Evolutionary conservation across 2,888 invertebrate genomes (phyloP), one percentile per base, ranked within the genome.

Genomic region (Agrilus biguttatus): DNA sequence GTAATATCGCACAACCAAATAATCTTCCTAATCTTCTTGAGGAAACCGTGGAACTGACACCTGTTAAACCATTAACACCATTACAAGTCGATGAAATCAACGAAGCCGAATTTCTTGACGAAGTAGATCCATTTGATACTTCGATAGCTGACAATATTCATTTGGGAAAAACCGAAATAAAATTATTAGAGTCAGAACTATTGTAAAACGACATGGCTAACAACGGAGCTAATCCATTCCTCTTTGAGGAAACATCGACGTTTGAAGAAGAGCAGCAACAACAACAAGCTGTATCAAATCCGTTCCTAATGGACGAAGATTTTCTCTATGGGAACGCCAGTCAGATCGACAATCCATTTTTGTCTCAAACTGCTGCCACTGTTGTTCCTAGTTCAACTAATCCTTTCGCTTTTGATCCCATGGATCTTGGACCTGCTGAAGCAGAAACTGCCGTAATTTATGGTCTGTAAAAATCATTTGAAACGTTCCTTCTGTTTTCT

Each of bases 91-190:
- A 44, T 66, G 69, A 50, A 56, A 69, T 37, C 69, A 69, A 50
- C 62, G 72, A 47, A 61, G 74, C 47, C 70, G 70, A 49, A 23
- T 51, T 53, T 61, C 70, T 73, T 42, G 71, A 58, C 12, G 67
- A 78, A 50, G 61, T 73, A 32, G 88, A 89, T 70, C 88, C 88
- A 0, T 89, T 89, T 56, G 88, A 89, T 58, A 88, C 88, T 0
- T 85, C 86, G 5, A 82, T 84, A 53, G 85, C 83, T 0, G 71
- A 72, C 39, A 75, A 80, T 56, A 70, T 87, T 36, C 77, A 76
- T 48, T 86, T 85, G 0, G 86, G 87, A 3, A 78, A 75, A 60
- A 78, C 83, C 0, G 87, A 88, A 63, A 62, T 88, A 1, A 84
- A 83, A 57, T 61, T 85, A 14, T 65, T 89, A 1, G 88, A 87